Conservation (phyloP, 1,140 invertebrate species). For the Nasonia longicornis region DNA sequence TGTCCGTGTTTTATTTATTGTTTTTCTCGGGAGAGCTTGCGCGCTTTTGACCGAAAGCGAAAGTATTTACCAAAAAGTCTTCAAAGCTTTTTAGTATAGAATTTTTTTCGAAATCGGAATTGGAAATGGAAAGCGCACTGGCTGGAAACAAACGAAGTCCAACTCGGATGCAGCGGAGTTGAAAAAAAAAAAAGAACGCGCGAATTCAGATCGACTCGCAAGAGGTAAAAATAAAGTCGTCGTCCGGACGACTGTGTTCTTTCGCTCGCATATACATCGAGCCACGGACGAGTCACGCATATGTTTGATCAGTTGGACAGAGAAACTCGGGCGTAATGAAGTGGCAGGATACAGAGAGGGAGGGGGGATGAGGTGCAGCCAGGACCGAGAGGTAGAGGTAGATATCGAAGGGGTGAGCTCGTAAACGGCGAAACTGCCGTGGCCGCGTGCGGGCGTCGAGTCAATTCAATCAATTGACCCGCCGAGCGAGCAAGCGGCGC, state of each 20-base stretch:
- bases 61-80: too few species aligned
- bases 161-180: too few species aligned
- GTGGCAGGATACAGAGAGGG: background rate
- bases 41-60: too few species aligned
- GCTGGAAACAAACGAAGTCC: too few species aligned
- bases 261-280: background rate
- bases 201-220: too few species aligned
- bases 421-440: slow-evolving; percentile 46
- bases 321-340: slow-evolving; percentile 18
- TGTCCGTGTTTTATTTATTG: background rate
- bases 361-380: background rate
- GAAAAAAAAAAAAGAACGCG: too few species aligned
- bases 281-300: background rate
- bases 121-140: too few species aligned
- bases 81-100: too few species aligned
- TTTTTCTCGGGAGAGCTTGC: background rate
- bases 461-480: slow-evolving; percentile 69
- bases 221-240: background rate
- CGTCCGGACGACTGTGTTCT: background rate
- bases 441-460: slow-evolving; percentile 51
- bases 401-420: slow-evolving; percentile 29
- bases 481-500: background rate
- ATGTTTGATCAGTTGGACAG: slow-evolving; percentile 7
- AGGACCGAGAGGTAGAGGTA: background rate
- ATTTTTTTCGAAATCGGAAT: too few species aligned